Percentiles rank a stretch among this genome's conserved stretches.
phyloP scores from a whole-genome alignment of 1,140 invertebrate genomes.

The Drosophila mayri region DNA sequence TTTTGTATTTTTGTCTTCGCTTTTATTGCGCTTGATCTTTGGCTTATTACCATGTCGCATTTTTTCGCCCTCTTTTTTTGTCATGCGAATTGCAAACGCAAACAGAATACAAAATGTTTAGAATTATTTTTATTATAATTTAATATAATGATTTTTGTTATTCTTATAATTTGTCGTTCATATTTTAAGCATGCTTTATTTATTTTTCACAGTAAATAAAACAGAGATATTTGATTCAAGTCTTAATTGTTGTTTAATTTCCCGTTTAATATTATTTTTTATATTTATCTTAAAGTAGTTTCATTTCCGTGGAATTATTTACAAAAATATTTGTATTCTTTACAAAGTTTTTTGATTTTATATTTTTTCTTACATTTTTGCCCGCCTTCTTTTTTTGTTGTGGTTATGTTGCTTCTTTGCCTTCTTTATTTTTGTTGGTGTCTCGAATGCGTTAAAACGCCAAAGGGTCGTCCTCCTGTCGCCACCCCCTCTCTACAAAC shows the following conservation, averaged over 20 bases:
- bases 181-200: not conserved
- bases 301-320: not conserved
- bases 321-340: not conserved
- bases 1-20: slow-evolving; percentile 44
- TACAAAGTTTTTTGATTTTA: slow-evolving; percentile 6
- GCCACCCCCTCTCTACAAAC: not conserved
- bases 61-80: slow-evolving; percentile 4
- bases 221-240: not conserved
- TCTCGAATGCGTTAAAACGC: slow-evolving; percentile 70
- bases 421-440: slow-evolving; percentile 38
- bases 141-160: too few species aligned
- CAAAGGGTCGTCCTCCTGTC: slow-evolving; percentile 67
- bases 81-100: slow-evolving; percentile 74
- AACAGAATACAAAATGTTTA: slow-evolving; percentile 64
- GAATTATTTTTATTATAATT: not conserved
- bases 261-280: not conserved
- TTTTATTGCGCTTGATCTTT: slow-evolving; percentile 79
- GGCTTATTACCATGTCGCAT: slow-evolving; percentile 82
- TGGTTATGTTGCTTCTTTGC: slow-evolving; percentile 8
- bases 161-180: too few species aligned
- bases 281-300: not conserved
- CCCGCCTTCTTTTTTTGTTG: slow-evolving; percentile 19
- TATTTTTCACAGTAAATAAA: not conserved
- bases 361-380: slow-evolving; percentile 10
- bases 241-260: not conserved